Evolutionary conservation across 2,113 vertebrate species (phyloP), one percentile per base, ranked within the genome.

Genomic region (Psephotus haematonotus): DNA sequence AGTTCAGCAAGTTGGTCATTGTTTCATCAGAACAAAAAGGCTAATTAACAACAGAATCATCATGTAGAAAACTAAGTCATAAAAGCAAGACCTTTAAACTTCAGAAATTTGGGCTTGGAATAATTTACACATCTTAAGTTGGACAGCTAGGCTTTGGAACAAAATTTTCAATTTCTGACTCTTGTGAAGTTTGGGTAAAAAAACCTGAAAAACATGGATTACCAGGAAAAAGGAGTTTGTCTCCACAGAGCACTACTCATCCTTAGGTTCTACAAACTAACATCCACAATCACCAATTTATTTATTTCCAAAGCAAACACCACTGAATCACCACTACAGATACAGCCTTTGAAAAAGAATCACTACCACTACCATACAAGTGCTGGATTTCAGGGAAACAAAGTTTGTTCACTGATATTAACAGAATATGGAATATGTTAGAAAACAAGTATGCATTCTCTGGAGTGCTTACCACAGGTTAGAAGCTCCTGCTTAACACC

Each of bases 381-480:
- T 20, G 4, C 13, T 76, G 46, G 90, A 83, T 63, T 47, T 77
- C 49, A 81, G 62, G 44, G 27, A 93, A 90, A 77, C 4, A 13
- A 35, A 33, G 3, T 17, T 19, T 37, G 15, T 39, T 65, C 7
- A 13, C 5, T 22, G 41, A 24, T 17, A 78, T 39, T 67, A 85
- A 33, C 16, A 79, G 70, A 95, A 84, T 7, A 33, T 1, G 8
- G 16, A 39, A 39, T 20, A 8, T 0, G 2, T 57, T 60, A 77
- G 31, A 59, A 52, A 77, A 20, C 3, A 43, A 25, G 3, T 4
- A 13, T 17, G 20, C 47, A 17, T 11, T 33, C 27, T 39, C 28
- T 39, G 16, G 47, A 90, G 53, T 63, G 53, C 98, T 95, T 99
- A 99, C 99, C 99, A 6, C 99, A 99, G 13, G 99, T 99, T 92